phyloP scores from a whole-genome alignment of 2,797 vertebrate species.

The Bryconaethiops microstoma region DNA sequence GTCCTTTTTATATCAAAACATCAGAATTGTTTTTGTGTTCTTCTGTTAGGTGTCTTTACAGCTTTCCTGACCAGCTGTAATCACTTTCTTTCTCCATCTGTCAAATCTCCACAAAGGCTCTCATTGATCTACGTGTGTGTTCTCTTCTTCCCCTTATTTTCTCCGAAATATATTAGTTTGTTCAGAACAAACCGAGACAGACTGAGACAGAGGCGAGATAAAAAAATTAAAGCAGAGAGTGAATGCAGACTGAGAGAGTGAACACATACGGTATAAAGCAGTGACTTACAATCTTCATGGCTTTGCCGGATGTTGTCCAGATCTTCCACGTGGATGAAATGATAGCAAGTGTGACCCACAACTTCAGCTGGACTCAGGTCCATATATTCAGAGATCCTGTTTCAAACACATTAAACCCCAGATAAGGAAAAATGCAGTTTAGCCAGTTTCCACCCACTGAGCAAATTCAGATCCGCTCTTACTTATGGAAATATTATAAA shows the following conservation, averaged over 20 bases:
- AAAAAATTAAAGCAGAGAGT: neutral
- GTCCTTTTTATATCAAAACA: conserved; percentile 42
- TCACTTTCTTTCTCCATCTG: conserved; percentile 32
- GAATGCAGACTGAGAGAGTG: neutral
- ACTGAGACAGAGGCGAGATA: conserved; percentile 11
- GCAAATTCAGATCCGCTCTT: neutral
- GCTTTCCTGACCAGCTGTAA: conserved; percentile 8
- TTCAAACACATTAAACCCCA: conserved; percentile 16
- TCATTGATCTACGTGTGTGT: conserved; percentile 20
- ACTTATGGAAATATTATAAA: neutral
- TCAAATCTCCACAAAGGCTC: conserved; percentile 30
- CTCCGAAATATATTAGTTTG: conserved; percentile 10
- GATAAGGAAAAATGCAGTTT: conserved; percentile 2
- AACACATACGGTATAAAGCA: neutral
- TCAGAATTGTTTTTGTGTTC: conserved; percentile 20
- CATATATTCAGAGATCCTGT: conserved; percentile 91
- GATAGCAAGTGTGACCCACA: conserved; percentile 89
- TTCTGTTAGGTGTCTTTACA: conserved; percentile 1
- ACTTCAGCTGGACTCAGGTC: conserved; percentile 88
- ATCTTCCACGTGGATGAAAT: conserved; percentile 87
- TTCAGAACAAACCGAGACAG: conserved; percentile 8
- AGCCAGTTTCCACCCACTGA: neutral
- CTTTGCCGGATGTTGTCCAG: conserved; percentile 85
- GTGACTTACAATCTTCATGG: conserved; percentile 85
- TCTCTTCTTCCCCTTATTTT: conserved; percentile 15